Evolutionary conservation across 2,797 vertebrate genomes (phyloP), one percentile per base, ranked within the genome.

Genomic region (Hyperoplus lanceolatus): DNA sequence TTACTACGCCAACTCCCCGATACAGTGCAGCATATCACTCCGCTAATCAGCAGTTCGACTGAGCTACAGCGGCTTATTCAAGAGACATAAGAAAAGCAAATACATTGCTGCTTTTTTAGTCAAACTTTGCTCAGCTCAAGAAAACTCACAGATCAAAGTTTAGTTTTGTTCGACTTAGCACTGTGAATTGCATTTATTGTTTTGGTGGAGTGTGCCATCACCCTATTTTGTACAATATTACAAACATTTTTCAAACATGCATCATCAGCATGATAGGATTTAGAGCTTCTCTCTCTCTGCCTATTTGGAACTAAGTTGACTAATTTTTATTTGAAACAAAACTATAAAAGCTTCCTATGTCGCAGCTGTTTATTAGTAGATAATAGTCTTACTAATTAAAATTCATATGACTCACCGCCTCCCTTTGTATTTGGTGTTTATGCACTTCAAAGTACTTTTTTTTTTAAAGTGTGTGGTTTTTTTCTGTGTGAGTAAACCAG

Each of bases 361-460:
- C 56, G 50, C 48, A 70, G 8, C 10, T 49, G 4, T 71, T 65
- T 38, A 15, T 51, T 51, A 43, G 8, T 49, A 4, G 4, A 48
- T 51, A 60, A 29, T 29, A 29, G 29, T 42, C 21, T 12, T 39
- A 14, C 45, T 57, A 41, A 55, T 61, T 55, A 63, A 43, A 50
- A 56, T 64, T 56, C 4, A 69, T n/a, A 41, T 70, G 38, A 66
- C n/a, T 75, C 64, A 41, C 21, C 0, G 7, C 18, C 11, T 73
- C 48, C 8, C 15, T 70, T 77, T 70, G 3, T 51, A 6, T 81
- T 66, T 59, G 10, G 2, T 50, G 49, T 70, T 61, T 41, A 62
- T 62, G 29, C 6, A 39, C 50, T 48, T 70, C n/a, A 61, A 71
- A 70, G 51, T 72, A 36, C 36, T 61, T 76, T 68, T 79, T 68